phyloP scores from a whole-genome alignment of 2,888 invertebrate genomes.

The Volucella inanis region DNA sequence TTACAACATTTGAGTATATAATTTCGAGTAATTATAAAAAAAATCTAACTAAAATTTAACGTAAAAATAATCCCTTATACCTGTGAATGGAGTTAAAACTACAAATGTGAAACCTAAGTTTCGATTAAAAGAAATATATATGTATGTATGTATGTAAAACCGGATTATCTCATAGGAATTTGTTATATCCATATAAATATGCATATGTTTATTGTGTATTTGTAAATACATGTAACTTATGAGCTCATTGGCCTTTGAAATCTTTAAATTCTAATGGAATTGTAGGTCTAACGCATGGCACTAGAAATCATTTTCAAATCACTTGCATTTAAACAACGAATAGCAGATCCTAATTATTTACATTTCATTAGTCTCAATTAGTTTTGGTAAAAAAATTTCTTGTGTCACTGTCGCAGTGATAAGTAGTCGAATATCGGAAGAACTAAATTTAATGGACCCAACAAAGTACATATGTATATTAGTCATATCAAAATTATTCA shows the following conservation, averaged over 20 bases:
- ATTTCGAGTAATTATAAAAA: no score
- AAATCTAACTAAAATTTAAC: no score
- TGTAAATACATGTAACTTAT: constrained; percentile 13
- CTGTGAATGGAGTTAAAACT: background rate
- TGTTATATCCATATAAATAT: constrained; percentile 2
- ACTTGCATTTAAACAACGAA: background rate
- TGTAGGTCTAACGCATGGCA: constrained; percentile 19
- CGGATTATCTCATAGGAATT: constrained; percentile 7
- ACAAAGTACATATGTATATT: no score
- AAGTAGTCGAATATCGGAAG: no score
- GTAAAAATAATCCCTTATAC: no score
- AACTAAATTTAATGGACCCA: no score
- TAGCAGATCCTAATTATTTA: no score
- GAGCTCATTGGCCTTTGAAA: constrained; percentile 14
- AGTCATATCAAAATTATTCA: no score
- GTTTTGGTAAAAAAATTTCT: no score
- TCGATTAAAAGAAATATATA: background rate
- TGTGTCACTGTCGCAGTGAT: no score
- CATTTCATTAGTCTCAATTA: background rate
- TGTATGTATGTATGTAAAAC: constrained; percentile 4
- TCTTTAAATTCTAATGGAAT: constrained; percentile 16
- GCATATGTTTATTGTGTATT: background rate
- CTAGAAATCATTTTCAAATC: background rate
- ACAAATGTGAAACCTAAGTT: background rate
- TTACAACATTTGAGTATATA: background rate